Evolutionary conservation across 2,113 vertebrate species (phyloP), one percentile per base, ranked within the genome.

Genomic region (Drymodes brunneopygia): DNA sequence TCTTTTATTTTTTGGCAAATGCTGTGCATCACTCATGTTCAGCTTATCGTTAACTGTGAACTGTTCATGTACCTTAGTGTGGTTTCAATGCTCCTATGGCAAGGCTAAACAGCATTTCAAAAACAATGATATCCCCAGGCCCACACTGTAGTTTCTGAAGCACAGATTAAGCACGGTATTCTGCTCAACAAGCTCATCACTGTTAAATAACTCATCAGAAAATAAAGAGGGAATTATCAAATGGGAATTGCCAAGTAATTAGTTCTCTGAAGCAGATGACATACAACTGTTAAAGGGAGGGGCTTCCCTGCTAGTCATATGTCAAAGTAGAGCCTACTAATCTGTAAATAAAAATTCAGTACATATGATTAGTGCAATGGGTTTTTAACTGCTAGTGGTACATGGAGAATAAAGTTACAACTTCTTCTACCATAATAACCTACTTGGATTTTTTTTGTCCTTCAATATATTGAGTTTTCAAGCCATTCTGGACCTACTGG

Each of bases 181-280:
- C 96, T 91, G 92, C 94, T 96, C 96, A 96, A 98, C 97, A 97
- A 97, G 89, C 96, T 97, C 97, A 97, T 98, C 97, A 96, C 97
- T 98, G 97, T 98, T 98, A 98, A 98, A 97, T 98, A 98, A 98
- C 97, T 98, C 97, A 97, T 98, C 97, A 98, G 97, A 97, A 98
- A 98, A 98, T 98, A 98, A 98, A 98, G 97, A 97, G 97, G 96
- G 96, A 98, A 98, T 98, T 98, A 98, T 97, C 98, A 97, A 97
- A 97, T 97, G 97, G 98, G 98, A 98, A 98, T 98, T 98, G 98
- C 97, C 97, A 98, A 98, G 98, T 98, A 98, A 98, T 98, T 98
- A 98, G 97, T 97, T 97, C 97, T 98, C 97, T 96, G 97, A 97
- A 98, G 97, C 97, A 98, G 97, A 98, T 98, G 98, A 98, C 97